Evolutionary conservation across 2,888 invertebrate species (phyloP), one percentile per base, ranked within the genome.

Genomic region (Drosophila siamana): DNA sequence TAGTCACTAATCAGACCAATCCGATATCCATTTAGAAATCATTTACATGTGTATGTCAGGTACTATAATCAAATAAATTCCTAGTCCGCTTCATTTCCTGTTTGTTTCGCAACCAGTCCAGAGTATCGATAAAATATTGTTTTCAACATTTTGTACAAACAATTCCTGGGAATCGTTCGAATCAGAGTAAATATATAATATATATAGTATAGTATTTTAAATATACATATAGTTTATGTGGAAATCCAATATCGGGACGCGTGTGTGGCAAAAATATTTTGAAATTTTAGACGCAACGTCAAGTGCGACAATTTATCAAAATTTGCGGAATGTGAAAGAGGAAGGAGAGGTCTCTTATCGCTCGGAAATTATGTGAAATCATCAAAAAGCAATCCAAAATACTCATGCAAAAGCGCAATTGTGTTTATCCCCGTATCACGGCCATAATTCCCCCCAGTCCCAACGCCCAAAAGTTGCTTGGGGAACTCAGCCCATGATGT

Each of bases 251-350:
- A 8, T 19, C 19, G 9, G 9, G 30, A 26, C 55, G 72, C 57
- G 41, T 33, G 19, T n/a, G 56, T 72, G 65, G 62, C 80, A 59
- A 68, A 68, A 68, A 68, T 59, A 59, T 69, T 69, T 66, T 48
- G 59, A 71, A 66, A 86, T 54, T 44, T 8, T 36, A 36, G 36
- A 5, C 11, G n/a, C 24, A 16, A 13, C 43, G 51, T 41, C 28
- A 44, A 13, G 40, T 50, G 33, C 16, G 30, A 26, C 26, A 33
- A 46, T 55, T 55, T 55, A 55, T 55, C 55, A 44, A 43, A 30
- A 30, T 43, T 9, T 55, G 33, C 22, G 51, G 52, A 52, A 51
- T 43, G 60, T 24, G 30, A 15, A 51, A 52, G 52, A 22, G 24
- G 26, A 52, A n/a, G n/a, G n/a, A 52, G 9, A 26, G 11, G n/a